Percentiles rank a stretch among this genome's conserved stretches.
Conservation (phyloP, 2,888 invertebrate genomes). For the Perdita meconis region DNA sequence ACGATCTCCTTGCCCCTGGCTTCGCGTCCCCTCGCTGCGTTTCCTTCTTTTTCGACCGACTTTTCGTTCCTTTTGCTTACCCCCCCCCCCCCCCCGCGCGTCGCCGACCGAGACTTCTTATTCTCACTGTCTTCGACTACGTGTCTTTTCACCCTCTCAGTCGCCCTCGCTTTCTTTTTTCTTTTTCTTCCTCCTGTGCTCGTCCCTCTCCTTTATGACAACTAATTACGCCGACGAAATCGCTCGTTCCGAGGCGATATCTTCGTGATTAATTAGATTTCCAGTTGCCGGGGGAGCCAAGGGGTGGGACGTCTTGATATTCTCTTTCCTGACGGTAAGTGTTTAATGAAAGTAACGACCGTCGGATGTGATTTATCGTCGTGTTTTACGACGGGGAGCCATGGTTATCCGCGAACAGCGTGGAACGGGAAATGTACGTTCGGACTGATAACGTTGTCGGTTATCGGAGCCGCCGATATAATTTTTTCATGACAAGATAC, state of each 20-base stretch:
- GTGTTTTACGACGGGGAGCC: conserved; percentile 11
- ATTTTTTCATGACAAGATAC: not conserved
- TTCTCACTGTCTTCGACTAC: not conserved
- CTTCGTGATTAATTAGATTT: conserved; percentile 38
- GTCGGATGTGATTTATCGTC: conserved; percentile 32
- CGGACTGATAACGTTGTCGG: conserved; percentile 31
- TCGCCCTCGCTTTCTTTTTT: not conserved
- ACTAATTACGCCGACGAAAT: conserved; percentile 32
- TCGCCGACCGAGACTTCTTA: not conserved
- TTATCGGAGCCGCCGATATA: not conserved
- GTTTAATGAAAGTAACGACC: conserved; percentile 41
- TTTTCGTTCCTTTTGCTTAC: conserved; percentile 4
- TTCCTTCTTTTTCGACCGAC: not conserved
- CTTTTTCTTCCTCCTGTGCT: too few relatives aligned
- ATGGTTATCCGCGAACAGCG: conserved; percentile 8
- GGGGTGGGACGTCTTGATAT: not conserved
- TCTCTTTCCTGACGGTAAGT: conserved; percentile 3
- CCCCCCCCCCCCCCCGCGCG: not conserved
- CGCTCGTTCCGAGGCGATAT: not conserved
- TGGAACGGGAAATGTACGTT: conserved; percentile 6
- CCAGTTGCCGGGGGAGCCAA: not conserved
- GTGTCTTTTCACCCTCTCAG: too few relatives aligned
- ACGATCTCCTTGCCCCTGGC: not conserved
- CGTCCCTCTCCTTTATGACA: not conserved
- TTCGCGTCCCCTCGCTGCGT: too few relatives aligned